phyloP scores from a whole-genome alignment of 2,113 vertebrate species.

The Dipodomys spectabilis region DNA sequence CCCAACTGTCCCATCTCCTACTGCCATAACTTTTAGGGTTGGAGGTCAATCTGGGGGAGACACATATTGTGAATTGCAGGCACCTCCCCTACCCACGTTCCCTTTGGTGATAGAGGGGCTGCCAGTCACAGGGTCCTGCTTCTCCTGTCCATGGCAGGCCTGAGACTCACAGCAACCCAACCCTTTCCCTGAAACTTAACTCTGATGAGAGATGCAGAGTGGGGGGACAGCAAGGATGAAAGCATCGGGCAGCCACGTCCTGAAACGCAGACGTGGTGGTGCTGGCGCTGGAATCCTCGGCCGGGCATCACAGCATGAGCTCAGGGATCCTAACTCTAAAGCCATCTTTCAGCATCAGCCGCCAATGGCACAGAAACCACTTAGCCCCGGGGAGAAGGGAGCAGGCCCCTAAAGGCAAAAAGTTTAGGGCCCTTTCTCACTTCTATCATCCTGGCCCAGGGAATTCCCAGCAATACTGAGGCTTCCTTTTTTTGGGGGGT shows the following conservation, averaged over 20 bases:
- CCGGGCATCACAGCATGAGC: background rate
- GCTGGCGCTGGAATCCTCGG: background rate
- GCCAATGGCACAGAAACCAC: background rate
- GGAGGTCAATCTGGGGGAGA: background rate
- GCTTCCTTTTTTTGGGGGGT: too few relatives aligned
- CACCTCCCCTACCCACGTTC: background rate
- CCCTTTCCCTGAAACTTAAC: too few relatives aligned
- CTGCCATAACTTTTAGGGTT: background rate
- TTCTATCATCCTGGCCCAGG: background rate
- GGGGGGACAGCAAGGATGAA: background rate
- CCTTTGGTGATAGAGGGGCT: background rate
- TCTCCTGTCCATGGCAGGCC: background rate
- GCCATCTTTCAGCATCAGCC: background rate
- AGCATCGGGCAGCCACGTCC: background rate
- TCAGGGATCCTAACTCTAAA: too few relatives aligned
- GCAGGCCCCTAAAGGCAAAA: fast-evolving
- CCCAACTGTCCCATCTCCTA: background rate
- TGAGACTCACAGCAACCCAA: background rate
- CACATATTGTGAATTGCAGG: background rate
- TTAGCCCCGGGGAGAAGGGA: background rate
- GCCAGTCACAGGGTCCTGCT: too few relatives aligned
- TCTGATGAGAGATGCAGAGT: too few relatives aligned
- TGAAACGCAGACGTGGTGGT: background rate
- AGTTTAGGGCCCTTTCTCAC: background rate
- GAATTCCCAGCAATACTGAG: background rate